phyloP scores from a whole-genome alignment of 2,888 invertebrate species.

The Volucella zonaria region DNA sequence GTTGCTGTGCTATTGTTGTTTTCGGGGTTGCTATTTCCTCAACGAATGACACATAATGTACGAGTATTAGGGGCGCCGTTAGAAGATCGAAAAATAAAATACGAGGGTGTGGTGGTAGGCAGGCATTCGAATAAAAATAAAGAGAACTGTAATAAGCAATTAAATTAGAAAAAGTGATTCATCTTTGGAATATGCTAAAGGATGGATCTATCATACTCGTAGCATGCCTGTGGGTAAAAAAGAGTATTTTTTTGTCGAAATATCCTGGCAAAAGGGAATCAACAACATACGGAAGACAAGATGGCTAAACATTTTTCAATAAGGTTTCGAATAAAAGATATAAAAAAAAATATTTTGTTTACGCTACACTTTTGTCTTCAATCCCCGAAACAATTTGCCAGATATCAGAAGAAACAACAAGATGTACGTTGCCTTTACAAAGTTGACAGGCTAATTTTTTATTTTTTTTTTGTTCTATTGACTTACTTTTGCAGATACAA shows the following conservation, averaged over 20 bases:
- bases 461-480: too few relatives aligned
- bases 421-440: too few relatives aligned
- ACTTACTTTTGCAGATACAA: too few relatives aligned
- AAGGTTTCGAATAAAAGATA: too few relatives aligned
- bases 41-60: conserved; percentile 46
- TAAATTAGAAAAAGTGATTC: conserved; percentile 46
- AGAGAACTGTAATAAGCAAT: conserved; percentile 27
- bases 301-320: too few relatives aligned
- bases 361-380: too few relatives aligned
- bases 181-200: conserved; percentile 27
- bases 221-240: background rate
- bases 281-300: background rate
- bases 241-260: background rate
- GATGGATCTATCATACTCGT: conserved; percentile 15
- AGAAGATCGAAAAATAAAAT: conserved; percentile 3
- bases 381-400: too few relatives aligned
- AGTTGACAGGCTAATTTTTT: too few relatives aligned
- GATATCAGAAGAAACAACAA: too few relatives aligned
- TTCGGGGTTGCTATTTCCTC: conserved; percentile 35
- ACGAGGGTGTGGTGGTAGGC: conserved; percentile 26
- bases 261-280: background rate
- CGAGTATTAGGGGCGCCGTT: background rate
- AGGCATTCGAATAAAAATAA: background rate
- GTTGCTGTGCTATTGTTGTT: conserved; percentile 15
- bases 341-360: too few relatives aligned